Base-by-base conservation (phyloP, 2,797 vertebrate species). In the Tokudaia muenninki region DNA sequence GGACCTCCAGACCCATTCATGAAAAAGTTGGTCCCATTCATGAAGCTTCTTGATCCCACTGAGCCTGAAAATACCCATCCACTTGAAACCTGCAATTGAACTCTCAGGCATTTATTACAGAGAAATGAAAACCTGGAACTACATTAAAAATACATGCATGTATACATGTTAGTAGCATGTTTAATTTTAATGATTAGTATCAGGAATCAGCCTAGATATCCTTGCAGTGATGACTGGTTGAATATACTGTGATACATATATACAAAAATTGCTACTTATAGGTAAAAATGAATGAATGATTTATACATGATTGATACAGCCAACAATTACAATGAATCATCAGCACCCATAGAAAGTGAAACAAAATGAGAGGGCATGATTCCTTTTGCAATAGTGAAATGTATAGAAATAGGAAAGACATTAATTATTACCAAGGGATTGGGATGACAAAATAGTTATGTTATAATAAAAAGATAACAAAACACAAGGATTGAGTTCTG, bases 371-470 rank as follows among this genome's bases (percentile, higher is more conserved):
- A 74, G 57, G 44, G 3, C 47, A 6, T 75, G 47, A 74, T 84
- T 87, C 57, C 34, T 74, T 78, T 87, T 91, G 31, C n/a, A 92
- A 61, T 29, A 77, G 81, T 63, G 31, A 47, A 77, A 41, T 77
- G 34, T 83, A 90, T 97, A 79, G 70, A 95, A 94, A 94, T 79
- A 11, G 70, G 90, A 37, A 14, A 44, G 21, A 84, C 16, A 55
- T 80, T 87, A 93, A 34, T 94, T 75, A 29, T 83, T 82, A 16
- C 10, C 44, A 84, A 34, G 13, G 63, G 14, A 47, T 87, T 34
- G 44, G 12, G 19, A 37, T 44, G 90, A 4, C 14, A 67, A 95
- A n/a, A 67, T 91, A 67, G 29, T 19, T 19, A 50, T 63, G 22
- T 31, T 90, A 70, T 83, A 57, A 63, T 61, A n/a, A 83, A 44